Conservation (phyloP, 1,140 invertebrate species). For the Drosophila virilis region DNA sequence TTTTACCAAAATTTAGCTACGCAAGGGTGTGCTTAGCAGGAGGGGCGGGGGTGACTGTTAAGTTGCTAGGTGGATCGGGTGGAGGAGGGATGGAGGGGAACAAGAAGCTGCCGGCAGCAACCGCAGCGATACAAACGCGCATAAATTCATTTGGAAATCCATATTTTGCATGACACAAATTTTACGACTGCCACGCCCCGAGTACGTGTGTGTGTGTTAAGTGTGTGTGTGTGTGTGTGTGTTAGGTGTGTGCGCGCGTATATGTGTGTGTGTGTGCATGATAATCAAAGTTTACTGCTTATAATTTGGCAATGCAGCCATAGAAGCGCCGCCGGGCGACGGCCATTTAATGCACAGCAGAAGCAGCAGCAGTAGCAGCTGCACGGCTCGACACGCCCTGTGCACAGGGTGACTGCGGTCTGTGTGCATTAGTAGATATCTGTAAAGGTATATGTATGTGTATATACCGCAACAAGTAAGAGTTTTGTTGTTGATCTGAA, state of each 20-base stretch:
- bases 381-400: slow-evolving; percentile 5
- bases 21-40: too few species aligned
- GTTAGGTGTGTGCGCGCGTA: slow-evolving; percentile 1
- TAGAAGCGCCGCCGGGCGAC: slow-evolving; percentile 30
- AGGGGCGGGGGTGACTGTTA: neutral
- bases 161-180: slow-evolving; percentile 63
- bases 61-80: too few species aligned
- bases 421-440: too few species aligned
- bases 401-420: neutral
- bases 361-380: slow-evolving; percentile 13
- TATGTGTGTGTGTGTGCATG: slow-evolving; percentile 26
- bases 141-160: slow-evolving; percentile 66
- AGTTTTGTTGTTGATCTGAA: too few species aligned
- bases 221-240: slow-evolving; percentile 1
- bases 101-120: neutral
- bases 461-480: too few species aligned
- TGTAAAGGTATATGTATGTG: too few species aligned
- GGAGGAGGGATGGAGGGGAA: neutral
- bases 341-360: slow-evolving; percentile 27
- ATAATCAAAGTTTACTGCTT: slow-evolving; percentile 64
- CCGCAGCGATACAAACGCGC: slow-evolving; percentile 52
- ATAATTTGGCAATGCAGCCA: slow-evolving; percentile 52
- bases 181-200: slow-evolving; percentile 46
- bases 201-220: neutral
- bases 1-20: slow-evolving; percentile 24